Conservation (phyloP, 2,888 invertebrate genomes). For the Spialia ferax region DNA sequence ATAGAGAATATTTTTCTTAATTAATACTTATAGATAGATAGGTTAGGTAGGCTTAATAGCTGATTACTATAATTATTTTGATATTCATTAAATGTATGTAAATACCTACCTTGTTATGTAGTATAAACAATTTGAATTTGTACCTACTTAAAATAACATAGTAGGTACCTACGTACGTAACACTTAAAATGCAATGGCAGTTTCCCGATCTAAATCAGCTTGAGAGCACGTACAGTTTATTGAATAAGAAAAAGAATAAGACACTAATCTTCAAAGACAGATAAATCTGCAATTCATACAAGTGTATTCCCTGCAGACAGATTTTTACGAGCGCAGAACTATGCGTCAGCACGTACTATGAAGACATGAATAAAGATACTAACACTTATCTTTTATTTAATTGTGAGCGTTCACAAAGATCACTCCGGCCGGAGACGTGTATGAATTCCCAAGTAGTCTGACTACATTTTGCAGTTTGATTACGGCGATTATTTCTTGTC, state of each 20-base stretch:
- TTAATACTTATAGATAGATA: too few relatives aligned
- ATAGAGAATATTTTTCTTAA: too few relatives aligned
- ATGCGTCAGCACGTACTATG: constrained; percentile 53
- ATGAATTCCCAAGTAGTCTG: constrained; percentile 42
- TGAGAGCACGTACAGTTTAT: not conserved
- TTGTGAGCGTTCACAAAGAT: constrained; percentile 40
- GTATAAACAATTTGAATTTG: too few relatives aligned
- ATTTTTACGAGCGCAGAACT: constrained; percentile 42
- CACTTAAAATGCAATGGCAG: not conserved
- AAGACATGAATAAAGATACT: constrained; percentile 54
- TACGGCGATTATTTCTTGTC: constrained; percentile 47
- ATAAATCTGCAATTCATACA: constrained; percentile 34
- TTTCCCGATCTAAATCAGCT: not conserved
- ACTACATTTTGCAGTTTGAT: constrained; percentile 45
- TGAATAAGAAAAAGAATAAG: not conserved
- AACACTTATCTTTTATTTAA: constrained; percentile 42
- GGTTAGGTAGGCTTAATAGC: too few relatives aligned
- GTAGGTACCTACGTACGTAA: not conserved
- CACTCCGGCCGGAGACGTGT: constrained; percentile 34
- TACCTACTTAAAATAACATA: not conserved
- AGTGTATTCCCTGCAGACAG: constrained; percentile 15
- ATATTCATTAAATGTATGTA: too few relatives aligned
- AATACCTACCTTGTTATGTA: too few relatives aligned
- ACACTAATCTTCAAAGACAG: constrained; percentile 3
- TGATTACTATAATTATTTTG: too few relatives aligned